Evolutionary conservation across 2,797 vertebrate species (phyloP).

Genomic region (Babyrousa celebensis): DNA sequence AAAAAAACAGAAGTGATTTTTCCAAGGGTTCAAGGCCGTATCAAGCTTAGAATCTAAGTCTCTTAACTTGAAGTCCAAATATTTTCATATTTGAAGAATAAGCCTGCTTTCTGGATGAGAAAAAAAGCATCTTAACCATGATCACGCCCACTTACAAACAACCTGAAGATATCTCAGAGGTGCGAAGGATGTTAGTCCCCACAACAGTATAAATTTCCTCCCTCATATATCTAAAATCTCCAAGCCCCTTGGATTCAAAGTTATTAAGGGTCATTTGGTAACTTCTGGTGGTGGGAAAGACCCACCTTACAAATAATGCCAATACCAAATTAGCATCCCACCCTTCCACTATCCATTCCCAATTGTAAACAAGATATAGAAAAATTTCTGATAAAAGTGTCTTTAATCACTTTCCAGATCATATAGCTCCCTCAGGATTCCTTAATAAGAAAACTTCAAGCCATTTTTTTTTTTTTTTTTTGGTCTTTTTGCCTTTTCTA

Average conservation of each 20-base stretch:
- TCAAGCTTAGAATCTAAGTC: not conserved
- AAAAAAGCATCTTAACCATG: not conserved
- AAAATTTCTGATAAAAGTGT: not conserved
- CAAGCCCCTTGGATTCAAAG: not conserved
- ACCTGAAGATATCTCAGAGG: not conserved
- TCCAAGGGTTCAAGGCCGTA: not conserved
- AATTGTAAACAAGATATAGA: not conserved
- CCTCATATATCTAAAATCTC: not conserved
- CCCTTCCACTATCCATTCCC: not conserved
- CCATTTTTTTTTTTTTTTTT: too few relatives aligned
- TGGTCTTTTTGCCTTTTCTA: too few relatives aligned
- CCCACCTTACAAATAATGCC: not conserved
- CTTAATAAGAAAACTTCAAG: not conserved
- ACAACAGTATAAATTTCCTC: not conserved
- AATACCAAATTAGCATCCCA: not conserved
- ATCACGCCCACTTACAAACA: not conserved
- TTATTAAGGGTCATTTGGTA: not conserved
- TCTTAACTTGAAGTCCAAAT: not conserved
- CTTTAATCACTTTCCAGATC: conserved; percentile 3
- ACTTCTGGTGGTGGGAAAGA: not conserved
- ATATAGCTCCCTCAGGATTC: not conserved
- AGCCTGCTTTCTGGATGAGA: not conserved
- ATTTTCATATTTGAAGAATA: not conserved
- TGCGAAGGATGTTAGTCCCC: not conserved
- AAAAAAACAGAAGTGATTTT: not conserved